phyloP scores from a whole-genome alignment of 1,140 invertebrate genomes.

The Cotesia glomerata region DNA sequence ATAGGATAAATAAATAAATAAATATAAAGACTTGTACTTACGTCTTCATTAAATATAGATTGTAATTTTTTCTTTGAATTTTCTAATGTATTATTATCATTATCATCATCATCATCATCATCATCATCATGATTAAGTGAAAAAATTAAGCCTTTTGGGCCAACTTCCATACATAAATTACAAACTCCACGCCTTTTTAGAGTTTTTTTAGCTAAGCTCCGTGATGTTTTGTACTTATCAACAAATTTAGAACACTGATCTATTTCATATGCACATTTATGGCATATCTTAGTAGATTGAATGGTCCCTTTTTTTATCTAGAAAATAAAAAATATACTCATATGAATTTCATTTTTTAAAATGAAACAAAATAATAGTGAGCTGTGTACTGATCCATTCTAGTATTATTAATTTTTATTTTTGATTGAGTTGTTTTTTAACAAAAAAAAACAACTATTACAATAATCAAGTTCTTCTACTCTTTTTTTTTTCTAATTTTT shows the following conservation, averaged over 20 bases:
- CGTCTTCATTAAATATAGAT: slow-evolving; percentile 46
- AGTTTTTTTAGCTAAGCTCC: neutral
- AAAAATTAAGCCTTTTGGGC: slow-evolving; percentile 45
- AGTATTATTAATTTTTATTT: no score
- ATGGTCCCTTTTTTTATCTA: slow-evolving; percentile 39
- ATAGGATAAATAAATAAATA: neutral
- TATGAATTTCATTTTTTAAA: neutral
- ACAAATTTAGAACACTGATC: slow-evolving; percentile 55
- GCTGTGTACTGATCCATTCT: no score
- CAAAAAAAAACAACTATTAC: no score
- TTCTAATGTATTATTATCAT: slow-evolving; percentile 28
- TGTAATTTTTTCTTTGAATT: slow-evolving; percentile 44
- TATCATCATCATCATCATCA: slow-evolving; percentile 10
- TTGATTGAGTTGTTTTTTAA: no score
- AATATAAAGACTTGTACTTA: slow-evolving; percentile 34
- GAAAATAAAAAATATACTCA: slow-evolving; percentile 7
- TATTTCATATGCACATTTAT: slow-evolving; percentile 59
- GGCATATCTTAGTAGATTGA: slow-evolving; percentile 50
- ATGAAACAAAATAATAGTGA: no score
- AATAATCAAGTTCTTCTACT: no score
- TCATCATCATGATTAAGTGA: slow-evolving; percentile 43
- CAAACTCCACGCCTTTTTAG: slow-evolving; percentile 34
- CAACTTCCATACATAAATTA: slow-evolving; percentile 43
- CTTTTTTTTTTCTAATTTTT: no score
- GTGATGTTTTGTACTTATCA: slow-evolving; percentile 43